A percentile compares a stretch with the other conserved stretches of the same genome.
Conservation (phyloP, 2,888 invertebrate species). For the Bursaphelenchus okinawaensis region DNA sequence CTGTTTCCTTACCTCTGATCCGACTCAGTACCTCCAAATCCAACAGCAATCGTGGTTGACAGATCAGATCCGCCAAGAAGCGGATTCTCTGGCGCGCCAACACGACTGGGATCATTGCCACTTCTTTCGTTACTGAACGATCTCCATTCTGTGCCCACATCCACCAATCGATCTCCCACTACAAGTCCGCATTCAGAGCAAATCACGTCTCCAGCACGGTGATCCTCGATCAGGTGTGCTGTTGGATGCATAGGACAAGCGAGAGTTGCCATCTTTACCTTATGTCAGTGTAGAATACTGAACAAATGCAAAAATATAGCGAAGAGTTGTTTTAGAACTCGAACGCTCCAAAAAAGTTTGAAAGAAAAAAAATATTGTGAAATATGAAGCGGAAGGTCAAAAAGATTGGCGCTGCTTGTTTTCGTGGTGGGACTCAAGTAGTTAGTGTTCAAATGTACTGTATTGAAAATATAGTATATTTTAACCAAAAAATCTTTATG, state of each 20-base stretch:
- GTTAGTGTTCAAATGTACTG: too few relatives aligned
- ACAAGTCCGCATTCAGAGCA: constrained; percentile 99
- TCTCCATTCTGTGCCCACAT: constrained; percentile 99
- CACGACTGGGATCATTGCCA: constrained; percentile 95
- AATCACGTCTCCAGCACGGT: constrained; percentile 95
- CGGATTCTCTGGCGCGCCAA: constrained; percentile 97
- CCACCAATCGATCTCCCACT: constrained; percentile 92
- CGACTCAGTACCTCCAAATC: constrained; percentile 52
- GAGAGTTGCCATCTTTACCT: constrained; percentile 20
- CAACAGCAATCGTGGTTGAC: constrained; percentile 81
- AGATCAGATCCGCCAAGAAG: constrained; percentile 88
- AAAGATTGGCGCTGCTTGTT: too few relatives aligned
- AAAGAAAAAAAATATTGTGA: too few relatives aligned
- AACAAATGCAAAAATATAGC: too few relatives aligned
- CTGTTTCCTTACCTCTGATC: constrained; percentile 36
- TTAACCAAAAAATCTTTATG: too few relatives aligned
- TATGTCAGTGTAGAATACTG: too few relatives aligned
- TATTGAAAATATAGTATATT: too few relatives aligned
- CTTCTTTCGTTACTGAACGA: constrained; percentile 98
- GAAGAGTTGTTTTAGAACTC: too few relatives aligned
- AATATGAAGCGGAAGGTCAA: too few relatives aligned
- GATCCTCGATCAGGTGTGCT: constrained; percentile 91
- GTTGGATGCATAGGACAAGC: constrained; percentile 73
- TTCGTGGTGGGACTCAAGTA: background rate
- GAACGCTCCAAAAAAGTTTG: too few relatives aligned